These are phyloP conservation scores for Cairina moschata DNA, from an alignment of 2,113 vertebrate genomes.

Conservation along the genomic window DNA sequence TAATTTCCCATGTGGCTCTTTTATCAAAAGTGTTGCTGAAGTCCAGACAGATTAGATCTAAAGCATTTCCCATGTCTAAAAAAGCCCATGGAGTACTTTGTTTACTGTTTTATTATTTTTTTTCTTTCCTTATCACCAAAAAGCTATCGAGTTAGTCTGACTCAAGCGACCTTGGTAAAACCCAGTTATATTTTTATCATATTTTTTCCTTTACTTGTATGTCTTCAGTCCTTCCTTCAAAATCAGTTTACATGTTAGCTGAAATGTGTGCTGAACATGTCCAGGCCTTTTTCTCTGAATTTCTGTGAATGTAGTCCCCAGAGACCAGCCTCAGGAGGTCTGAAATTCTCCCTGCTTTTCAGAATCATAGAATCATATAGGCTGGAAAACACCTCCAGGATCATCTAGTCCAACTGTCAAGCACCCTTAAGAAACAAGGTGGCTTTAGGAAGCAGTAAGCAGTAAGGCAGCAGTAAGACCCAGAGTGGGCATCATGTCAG, in stretches of 20 bases:
- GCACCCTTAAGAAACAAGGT: background rate
- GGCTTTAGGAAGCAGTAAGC: background rate
- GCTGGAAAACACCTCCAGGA: no score
- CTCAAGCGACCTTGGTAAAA: constrained; percentile 40
- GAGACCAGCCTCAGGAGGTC: background rate
- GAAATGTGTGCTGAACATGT: background rate
- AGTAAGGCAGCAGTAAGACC: background rate
- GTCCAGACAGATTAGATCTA: constrained; percentile 71
- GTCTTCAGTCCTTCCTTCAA: background rate
- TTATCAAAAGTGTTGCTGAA: constrained; percentile 62
- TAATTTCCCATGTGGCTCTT: constrained; percentile 61
- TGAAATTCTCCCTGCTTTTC: background rate
- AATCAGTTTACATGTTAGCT: background rate
- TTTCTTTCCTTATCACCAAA: background rate
- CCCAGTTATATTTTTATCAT: background rate
- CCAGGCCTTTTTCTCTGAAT: background rate
- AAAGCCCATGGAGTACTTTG: constrained; percentile 34
- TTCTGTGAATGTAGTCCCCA: background rate
- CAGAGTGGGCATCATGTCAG: background rate
- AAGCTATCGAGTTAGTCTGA: constrained; percentile 15
- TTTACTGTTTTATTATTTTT: background rate
- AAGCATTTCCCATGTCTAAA: constrained; percentile 67
- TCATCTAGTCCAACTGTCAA: background rate
- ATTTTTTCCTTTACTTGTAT: background rate
- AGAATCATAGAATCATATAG: no score